A percentile compares a stretch with the other conserved stretches of the same genome.
Evolutionary conservation across 2,113 vertebrate species (phyloP).

Genomic region (Megalops atlanticus): DNA sequence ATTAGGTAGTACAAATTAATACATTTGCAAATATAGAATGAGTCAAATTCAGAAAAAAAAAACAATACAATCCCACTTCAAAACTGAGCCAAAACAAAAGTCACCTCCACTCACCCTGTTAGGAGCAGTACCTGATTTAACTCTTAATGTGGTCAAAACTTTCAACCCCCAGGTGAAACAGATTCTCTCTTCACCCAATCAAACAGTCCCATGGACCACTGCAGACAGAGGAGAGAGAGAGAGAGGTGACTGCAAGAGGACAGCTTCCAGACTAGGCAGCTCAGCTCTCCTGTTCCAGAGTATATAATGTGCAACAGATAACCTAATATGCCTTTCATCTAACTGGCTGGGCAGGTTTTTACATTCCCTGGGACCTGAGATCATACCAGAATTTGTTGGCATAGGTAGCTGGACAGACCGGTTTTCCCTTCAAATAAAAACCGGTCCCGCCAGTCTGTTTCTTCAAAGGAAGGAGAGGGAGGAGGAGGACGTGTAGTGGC

Average conservation of each 20-base stretch:
- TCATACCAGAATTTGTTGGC: constrained; percentile 88
- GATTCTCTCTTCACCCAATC: background rate
- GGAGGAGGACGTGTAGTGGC: constrained; percentile 72
- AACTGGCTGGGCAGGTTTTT: constrained; percentile 86
- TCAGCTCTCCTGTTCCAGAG: constrained; percentile 16
- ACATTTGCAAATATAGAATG: background rate
- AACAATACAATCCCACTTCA: background rate
- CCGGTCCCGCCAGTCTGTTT: constrained; percentile 78
- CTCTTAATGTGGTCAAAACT: background rate
- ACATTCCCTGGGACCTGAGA: constrained; percentile 80
- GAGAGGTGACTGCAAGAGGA: constrained; percentile 28
- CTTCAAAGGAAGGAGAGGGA: constrained; percentile 70
- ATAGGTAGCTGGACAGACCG: constrained; percentile 78
- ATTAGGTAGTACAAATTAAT: too few relatives aligned
- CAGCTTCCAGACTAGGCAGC: constrained; percentile 28
- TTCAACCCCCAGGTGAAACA: background rate
- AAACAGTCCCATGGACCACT: background rate
- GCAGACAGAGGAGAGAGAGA: background rate
- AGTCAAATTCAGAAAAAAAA: background rate
- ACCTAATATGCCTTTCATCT: constrained; percentile 86
- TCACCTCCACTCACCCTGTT: constrained; percentile 20
- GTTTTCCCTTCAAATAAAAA: constrained; percentile 74
- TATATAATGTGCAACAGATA: constrained; percentile 76
- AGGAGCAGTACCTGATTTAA: constrained; percentile 15
- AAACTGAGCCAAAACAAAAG: background rate